Evolutionary conservation across 1,140 invertebrate genomes (phyloP).

Genomic region (Zaprionus ghesquierei): DNA sequence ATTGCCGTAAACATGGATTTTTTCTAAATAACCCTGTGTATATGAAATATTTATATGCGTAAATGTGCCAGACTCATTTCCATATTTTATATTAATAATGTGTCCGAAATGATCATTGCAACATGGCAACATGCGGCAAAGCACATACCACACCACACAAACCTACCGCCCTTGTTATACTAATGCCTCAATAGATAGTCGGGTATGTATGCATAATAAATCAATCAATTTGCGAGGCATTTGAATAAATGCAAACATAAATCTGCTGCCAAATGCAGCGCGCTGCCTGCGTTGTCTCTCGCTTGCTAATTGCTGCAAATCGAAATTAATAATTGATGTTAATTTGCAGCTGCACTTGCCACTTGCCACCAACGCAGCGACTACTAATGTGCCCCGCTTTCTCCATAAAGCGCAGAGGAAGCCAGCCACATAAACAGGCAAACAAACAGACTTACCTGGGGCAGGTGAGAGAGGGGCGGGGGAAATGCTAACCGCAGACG

Average conservation of each 20-base stretch:
- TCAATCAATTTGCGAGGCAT: conserved; percentile 67
- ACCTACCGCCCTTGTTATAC: background rate
- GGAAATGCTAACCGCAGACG: conserved; percentile 42
- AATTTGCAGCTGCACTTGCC: conserved; percentile 57
- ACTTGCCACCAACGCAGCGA: conserved; percentile 23
- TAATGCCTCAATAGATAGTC: conserved; percentile 26
- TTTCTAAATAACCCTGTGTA: conserved; percentile 74
- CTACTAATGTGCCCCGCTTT: conserved; percentile 51
- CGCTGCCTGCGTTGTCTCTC: background rate
- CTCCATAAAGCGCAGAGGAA: background rate
- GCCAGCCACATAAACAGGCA: conserved; percentile 2
- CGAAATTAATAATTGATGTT: conserved; percentile 79
- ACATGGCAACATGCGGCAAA: conserved; percentile 32
- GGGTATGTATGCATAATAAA: conserved; percentile 60
- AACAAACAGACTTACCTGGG: conserved; percentile 21
- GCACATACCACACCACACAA: background rate
- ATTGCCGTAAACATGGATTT: conserved; percentile 74
- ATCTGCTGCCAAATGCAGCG: conserved; percentile 32
- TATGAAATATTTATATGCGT: conserved; percentile 36
- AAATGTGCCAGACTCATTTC: conserved; percentile 15
- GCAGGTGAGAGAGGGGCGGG: background rate
- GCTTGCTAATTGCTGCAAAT: conserved; percentile 64
- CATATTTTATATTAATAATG: conserved; percentile 34
- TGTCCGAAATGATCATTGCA: conserved; percentile 62
- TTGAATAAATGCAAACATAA: conserved; percentile 43